phyloP scores from a whole-genome alignment of 2,888 invertebrate species.

The Nemapogon koenigi region DNA sequence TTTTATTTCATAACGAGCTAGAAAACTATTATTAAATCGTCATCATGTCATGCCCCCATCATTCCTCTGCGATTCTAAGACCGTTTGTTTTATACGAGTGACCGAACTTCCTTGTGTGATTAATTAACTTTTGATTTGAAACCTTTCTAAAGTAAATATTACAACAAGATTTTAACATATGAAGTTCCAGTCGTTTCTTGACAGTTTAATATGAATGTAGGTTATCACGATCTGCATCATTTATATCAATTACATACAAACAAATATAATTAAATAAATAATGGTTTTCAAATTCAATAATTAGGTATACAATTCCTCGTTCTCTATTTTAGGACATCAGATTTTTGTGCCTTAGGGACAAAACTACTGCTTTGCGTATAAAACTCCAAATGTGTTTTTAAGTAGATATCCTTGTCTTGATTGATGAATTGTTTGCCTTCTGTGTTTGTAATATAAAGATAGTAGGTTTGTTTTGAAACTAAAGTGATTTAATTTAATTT shows the following conservation, averaged over 20 bases:
- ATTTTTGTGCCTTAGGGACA: constrained; percentile 3
- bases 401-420: constrained; percentile 55
- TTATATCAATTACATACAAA: constrained; percentile 43
- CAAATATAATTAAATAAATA: constrained; percentile 25
- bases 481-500: constrained; percentile 46
- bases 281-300: constrained; percentile 23
- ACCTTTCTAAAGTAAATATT: constrained; percentile 24
- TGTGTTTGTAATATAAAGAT: constrained; percentile 33
- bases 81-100: constrained; percentile 30
- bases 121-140: too few species aligned
- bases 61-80: constrained; percentile 43
- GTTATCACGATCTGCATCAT: constrained; percentile 32
- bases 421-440: constrained; percentile 45
- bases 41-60: constrained; percentile 56
- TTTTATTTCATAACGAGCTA: constrained; percentile 56
- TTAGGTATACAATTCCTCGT: constrained; percentile 20
- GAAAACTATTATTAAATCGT: constrained; percentile 56
- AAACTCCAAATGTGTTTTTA: constrained; percentile 45
- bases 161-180: constrained; percentile 33
- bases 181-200: constrained; percentile 45
- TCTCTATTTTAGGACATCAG: constrained; percentile 31
- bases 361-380: background rate
- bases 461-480: constrained; percentile 26
- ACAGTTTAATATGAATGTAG: constrained; percentile 50
- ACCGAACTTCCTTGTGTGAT: constrained; percentile 28